Conservation (phyloP, 2,797 vertebrate genomes). For the Molossus alvarezi region DNA sequence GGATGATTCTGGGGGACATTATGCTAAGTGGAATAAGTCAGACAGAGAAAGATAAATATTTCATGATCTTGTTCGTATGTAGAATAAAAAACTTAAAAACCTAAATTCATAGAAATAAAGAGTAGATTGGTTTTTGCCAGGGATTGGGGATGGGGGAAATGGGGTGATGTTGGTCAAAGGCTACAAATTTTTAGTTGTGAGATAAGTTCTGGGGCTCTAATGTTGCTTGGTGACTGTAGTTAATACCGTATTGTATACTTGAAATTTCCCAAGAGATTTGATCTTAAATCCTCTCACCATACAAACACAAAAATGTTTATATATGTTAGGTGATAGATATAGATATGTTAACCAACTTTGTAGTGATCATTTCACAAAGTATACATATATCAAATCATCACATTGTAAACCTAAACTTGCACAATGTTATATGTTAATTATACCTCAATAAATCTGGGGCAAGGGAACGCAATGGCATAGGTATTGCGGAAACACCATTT, state of each 20-base stretch:
- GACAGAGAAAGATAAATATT: neutral
- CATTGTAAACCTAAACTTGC: neutral
- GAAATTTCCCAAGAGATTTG: neutral
- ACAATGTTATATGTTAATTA: neutral
- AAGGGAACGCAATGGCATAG: neutral
- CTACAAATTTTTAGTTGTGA: neutral
- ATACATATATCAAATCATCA: neutral
- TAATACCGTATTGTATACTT: neutral
- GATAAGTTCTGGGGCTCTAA: neutral
- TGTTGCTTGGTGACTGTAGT: neutral
- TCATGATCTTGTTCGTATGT: neutral
- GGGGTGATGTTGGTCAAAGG: neutral
- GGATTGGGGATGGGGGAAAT: neutral
- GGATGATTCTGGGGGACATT: neutral
- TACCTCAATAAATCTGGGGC: neutral
- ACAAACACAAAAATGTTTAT: neutral
- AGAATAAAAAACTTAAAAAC: neutral
- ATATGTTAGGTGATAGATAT: neutral
- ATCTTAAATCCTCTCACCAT: neutral
- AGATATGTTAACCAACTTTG: neutral
- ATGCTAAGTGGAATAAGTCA: neutral
- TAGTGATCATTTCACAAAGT: neutral
- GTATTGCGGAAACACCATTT: neutral
- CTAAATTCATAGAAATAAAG: neutral
- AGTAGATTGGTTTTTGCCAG: neutral